Evolutionary conservation across 2,113 vertebrate species (phyloP), one percentile per base, ranked within the genome.

Genomic region (Marmota flaviventris): DNA sequence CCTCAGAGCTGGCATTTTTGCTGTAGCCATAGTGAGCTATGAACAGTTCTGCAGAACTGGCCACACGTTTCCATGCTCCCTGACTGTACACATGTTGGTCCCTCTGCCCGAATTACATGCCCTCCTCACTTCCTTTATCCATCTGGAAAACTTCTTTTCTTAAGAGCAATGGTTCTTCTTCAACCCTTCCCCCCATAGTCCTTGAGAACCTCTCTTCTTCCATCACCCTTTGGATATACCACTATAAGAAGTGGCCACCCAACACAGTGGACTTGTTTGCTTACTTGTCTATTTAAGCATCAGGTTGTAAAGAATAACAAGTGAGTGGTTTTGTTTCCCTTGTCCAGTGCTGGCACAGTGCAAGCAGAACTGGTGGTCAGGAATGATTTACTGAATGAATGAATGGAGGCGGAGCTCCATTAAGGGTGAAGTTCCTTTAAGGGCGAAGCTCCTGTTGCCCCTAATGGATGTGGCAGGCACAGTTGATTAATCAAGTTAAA

Each of bases 221-320:
- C 7, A 58, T 4, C 34, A 34, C n/a, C 39, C 5, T 89, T 37
- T 20, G 82, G 27, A 34, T 8, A n/a, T 5, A 45, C 6, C 7
- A 22, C 37, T 12, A 0, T 8, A 63, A 25, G n/a, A 25, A 13
- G 8, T 25, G 27, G 39, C 53, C 24, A 2, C 14, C 1, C 3
- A 20, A 27, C 18, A 29, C 8, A 18, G 10, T 13, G 34, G 45
- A 8, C 11, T 42, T 34, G 22, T 83, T 81, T 67, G n/a, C 45
- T 61, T 34, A 14, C 0, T 2, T 39, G 22, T 85, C 22, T 53
- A 10, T 63, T 24, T 18, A 73, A 75, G 12, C 18, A 24, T 8
- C 25, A 3, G 1, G 70, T 42, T 82, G 61, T 51, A 25, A 65
- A 87, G 65, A 86, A 79, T 11, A 29, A 93, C 20, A 70, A 11